phyloP scores from a whole-genome alignment of 2,888 invertebrate genomes.

The Isoperla grammatica region DNA sequence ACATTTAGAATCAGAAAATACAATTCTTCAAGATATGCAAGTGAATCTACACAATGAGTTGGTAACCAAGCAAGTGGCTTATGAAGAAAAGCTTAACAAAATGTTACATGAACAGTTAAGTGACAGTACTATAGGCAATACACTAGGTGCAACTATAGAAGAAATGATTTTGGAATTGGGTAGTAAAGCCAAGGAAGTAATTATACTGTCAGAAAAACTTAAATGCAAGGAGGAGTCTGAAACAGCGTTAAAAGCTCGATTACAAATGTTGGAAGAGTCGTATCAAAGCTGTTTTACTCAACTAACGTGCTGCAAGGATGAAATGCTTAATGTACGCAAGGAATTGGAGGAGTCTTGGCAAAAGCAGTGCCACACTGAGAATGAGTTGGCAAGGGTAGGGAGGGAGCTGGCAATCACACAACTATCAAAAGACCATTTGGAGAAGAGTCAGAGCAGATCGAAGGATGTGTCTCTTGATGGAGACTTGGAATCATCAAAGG shows the following conservation, averaged over 20 bases:
- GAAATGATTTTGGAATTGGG: conserved; percentile 40
- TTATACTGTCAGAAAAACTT: neutral
- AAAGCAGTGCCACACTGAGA: conserved; percentile 32
- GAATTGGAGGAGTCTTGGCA: conserved; percentile 21
- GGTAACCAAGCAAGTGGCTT: conserved; percentile 32
- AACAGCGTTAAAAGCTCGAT: conserved; percentile 35
- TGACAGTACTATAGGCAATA: conserved; percentile 32
- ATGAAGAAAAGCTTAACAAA: conserved; percentile 36
- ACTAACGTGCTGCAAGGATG: neutral
- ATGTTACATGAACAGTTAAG: conserved; percentile 39
- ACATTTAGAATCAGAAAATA: neutral
- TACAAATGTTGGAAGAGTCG: conserved; percentile 38
- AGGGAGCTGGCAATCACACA: conserved; percentile 30
- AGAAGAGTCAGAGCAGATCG: conserved; percentile 33
- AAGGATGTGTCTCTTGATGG: too few species aligned
- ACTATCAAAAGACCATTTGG: conserved; percentile 39
- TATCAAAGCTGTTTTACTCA: conserved; percentile 32
- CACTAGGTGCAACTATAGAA: conserved; percentile 37
- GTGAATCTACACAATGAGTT: neutral
- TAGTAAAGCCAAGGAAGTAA: neutral
- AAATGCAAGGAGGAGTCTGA: conserved; percentile 38
- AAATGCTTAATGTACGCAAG: neutral
- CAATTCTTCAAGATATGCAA: neutral
- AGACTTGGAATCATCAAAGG: too few species aligned
- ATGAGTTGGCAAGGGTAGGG: conserved; percentile 36